phyloP scores from a whole-genome alignment of 2,113 vertebrate species.

The Hemichromis elongatus region DNA sequence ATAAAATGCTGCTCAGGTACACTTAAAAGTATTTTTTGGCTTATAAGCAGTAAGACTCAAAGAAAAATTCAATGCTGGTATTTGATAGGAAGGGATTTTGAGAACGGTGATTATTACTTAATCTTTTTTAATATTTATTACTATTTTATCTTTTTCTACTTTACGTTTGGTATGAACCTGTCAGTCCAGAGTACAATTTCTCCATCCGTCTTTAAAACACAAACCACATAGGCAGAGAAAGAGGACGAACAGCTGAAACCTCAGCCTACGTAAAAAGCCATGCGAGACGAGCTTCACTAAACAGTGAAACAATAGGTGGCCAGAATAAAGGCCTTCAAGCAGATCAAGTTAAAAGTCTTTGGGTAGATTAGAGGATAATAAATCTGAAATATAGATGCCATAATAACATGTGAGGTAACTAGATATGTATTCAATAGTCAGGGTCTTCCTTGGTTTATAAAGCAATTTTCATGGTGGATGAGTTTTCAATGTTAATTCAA shows the following conservation, averaged over 20 bases:
- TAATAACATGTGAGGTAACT: slow-evolving; percentile 11
- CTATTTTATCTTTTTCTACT: neutral
- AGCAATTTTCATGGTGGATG: neutral
- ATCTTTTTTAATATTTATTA: too few relatives aligned
- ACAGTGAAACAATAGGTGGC: slow-evolving; percentile 54
- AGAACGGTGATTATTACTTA: neutral
- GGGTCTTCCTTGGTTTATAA: neutral
- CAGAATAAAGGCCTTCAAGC: slow-evolving; percentile 7
- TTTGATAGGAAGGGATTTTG: neutral
- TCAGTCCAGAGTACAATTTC: slow-evolving; percentile 6
- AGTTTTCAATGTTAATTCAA: neutral
- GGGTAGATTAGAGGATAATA: slow-evolving; percentile 2
- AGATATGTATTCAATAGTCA: slow-evolving; percentile 15
- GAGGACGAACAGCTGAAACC: slow-evolving; percentile 50
- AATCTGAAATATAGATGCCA: slow-evolving; percentile 17
- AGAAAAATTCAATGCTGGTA: neutral
- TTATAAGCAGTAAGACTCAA: neutral
- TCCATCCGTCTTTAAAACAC: slow-evolving; percentile 31
- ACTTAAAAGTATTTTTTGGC: neutral
- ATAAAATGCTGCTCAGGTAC: neutral
- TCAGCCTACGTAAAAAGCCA: slow-evolving; percentile 12
- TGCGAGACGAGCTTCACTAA: slow-evolving; percentile 22
- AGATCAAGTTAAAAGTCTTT: slow-evolving; percentile 56
- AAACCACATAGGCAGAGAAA: neutral
- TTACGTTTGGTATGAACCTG: slow-evolving; percentile 1